Conservation (phyloP, 1,140 invertebrate species). For the Cheumatopsyche charites region DNA sequence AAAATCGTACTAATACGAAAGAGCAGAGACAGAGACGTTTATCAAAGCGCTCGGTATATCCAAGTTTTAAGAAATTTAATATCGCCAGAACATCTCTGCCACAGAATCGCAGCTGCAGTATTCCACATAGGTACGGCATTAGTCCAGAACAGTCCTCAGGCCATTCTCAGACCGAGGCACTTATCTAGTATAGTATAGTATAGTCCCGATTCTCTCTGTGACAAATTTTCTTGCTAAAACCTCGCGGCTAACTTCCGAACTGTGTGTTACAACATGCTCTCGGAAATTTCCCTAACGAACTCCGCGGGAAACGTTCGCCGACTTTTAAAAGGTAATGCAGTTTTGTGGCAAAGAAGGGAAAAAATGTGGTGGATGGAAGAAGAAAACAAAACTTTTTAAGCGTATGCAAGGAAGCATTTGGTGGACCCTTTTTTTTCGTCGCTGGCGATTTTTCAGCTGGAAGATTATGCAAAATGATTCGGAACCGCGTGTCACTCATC, state of each 20-base stretch:
- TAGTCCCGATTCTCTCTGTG: slow-evolving; percentile 27
- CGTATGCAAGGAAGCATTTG: no score
- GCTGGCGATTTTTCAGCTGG: background rate
- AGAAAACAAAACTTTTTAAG: no score
- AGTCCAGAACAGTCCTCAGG: slow-evolving; percentile 21
- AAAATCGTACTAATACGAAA: no score
- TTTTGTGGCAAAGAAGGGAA: background rate
- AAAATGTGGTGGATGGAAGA: no score
- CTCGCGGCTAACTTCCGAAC: background rate
- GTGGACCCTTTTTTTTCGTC: no score
- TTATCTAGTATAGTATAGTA: no score
- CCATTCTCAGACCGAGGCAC: slow-evolving; percentile 14
- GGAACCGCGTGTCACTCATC: background rate
- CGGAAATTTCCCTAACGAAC: slow-evolving; percentile 21
- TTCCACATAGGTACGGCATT: slow-evolving; percentile 11
- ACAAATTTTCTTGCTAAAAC: slow-evolving; percentile 31
- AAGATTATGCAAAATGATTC: background rate
- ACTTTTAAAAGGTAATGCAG: slow-evolving; percentile 17
- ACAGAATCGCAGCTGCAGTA: background rate
- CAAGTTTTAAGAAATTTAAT: background rate
- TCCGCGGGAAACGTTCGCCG: background rate
- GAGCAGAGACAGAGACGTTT: background rate
- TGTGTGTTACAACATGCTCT: slow-evolving; percentile 10
- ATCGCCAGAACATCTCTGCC: background rate
- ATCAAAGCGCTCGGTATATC: background rate